Evolutionary conservation across 2,888 invertebrate genomes (phyloP).

Genomic region (Camptogramma bilineatum): DNA sequence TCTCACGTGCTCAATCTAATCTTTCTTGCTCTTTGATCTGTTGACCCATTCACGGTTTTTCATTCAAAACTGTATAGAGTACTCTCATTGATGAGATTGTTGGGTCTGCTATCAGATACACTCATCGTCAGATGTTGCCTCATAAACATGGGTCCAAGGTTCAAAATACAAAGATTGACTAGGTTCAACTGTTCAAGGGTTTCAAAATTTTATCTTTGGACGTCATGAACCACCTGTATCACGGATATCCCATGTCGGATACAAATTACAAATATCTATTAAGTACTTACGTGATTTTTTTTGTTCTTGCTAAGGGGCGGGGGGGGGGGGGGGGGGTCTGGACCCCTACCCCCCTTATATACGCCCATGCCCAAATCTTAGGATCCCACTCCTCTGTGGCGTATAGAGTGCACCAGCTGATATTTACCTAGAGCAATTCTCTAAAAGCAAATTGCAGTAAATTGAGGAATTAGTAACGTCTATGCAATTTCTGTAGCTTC

Average conservation of each 20-base stretch:
- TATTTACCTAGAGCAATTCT: constrained; percentile 48
- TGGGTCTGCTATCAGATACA: neutral
- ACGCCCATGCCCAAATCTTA: constrained; percentile 1
- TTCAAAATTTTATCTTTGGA: no score
- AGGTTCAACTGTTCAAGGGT: no score
- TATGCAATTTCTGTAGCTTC: constrained; percentile 51
- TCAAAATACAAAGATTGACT: no score
- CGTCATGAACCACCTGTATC: no score
- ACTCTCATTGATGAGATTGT: constrained; percentile 1
- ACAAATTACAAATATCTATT: no score
- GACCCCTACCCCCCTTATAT: no score
- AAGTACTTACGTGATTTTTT: no score
- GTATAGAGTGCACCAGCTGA: constrained; percentile 18
- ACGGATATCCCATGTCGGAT: no score
- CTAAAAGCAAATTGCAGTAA: constrained; percentile 64
- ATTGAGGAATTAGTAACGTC: constrained; percentile 57
- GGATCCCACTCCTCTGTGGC: neutral
- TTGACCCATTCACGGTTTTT: neutral
- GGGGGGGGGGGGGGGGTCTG: no score
- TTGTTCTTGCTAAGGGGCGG: no score
- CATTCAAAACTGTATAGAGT: constrained; percentile 1
- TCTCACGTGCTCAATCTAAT: neutral
- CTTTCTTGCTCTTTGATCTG: neutral
- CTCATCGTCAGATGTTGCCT: neutral
- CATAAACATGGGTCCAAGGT: no score